phyloP scores from a whole-genome alignment of 2,888 invertebrate genomes.

The Protophormia terraenovae region DNA sequence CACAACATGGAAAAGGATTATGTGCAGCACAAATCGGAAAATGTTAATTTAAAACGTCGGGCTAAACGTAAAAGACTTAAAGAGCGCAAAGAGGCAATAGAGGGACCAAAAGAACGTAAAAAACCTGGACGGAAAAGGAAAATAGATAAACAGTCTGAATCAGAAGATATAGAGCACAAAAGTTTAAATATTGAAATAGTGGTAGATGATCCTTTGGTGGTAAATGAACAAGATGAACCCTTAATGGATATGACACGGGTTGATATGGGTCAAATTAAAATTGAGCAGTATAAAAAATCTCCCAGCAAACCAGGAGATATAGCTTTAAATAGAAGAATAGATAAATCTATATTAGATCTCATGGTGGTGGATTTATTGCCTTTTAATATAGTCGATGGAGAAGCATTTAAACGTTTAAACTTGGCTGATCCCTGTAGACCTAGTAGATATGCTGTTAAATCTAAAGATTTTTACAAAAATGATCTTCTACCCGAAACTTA shows the following conservation, averaged over 20 bases:
- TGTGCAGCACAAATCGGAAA: constrained; percentile 37
- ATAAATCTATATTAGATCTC: constrained; percentile 50
- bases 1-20: constrained; percentile 53
- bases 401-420: constrained; percentile 53
- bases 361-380: constrained; percentile 59
- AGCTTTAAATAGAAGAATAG: constrained; percentile 49
- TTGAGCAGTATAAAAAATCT: constrained; percentile 24
- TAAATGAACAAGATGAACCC: constrained; percentile 24
- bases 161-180: constrained; percentile 44
- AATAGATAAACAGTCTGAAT: constrained; percentile 48
- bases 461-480: constrained; percentile 51
- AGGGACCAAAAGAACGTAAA: constrained; percentile 55
- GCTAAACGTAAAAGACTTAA: constrained; percentile 58
- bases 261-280: background rate
- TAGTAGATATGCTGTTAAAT: constrained; percentile 36
- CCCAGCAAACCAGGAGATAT: constrained; percentile 17
- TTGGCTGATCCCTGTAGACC: constrained; percentile 50
- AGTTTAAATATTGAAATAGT: constrained; percentile 47
- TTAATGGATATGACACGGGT: constrained; percentile 15
- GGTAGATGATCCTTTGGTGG: constrained; percentile 45
- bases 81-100: constrained; percentile 54
- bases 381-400: constrained; percentile 54
- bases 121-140: constrained; percentile 58
- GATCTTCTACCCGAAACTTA: constrained; percentile 52
- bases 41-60: constrained; percentile 56